phyloP scores from a whole-genome alignment of 2,888 invertebrate genomes.

The Creontiades dilutus region DNA sequence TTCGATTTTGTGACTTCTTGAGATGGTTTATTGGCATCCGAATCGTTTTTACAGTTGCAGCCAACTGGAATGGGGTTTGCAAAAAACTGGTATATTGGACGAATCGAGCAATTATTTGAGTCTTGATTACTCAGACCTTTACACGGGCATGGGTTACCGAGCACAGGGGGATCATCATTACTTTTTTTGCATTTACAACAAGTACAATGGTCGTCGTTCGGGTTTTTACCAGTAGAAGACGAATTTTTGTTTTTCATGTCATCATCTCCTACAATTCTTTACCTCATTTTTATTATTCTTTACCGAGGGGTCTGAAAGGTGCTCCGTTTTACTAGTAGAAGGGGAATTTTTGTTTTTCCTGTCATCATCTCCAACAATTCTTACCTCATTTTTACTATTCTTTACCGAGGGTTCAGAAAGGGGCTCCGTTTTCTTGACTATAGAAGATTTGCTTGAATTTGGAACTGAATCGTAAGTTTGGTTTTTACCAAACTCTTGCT shows the following conservation, averaged over 20 bases:
- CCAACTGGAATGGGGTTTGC: not conserved
- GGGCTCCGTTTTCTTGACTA: too few relatives aligned
- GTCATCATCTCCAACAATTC: too few relatives aligned
- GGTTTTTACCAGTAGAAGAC: not conserved
- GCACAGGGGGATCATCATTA: not conserved
- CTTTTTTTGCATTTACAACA: not conserved
- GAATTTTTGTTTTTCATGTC: not conserved
- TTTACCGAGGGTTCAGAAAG: not conserved
- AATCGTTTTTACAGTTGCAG: slow-evolving; percentile 17
- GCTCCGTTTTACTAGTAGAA: too few relatives aligned
- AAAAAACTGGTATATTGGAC: slow-evolving; percentile 59
- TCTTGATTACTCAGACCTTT: not conserved
- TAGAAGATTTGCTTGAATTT: too few relatives aligned
- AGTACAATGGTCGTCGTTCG: not conserved
- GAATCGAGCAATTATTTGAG: not conserved
- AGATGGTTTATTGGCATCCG: not conserved
- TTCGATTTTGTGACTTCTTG: not conserved
- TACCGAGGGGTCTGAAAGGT: not conserved
- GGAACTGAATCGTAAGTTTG: too few relatives aligned
- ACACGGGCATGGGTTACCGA: not conserved
- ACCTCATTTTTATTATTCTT: too few relatives aligned
- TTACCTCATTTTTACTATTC: too few relatives aligned
- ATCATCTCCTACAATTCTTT: not conserved
- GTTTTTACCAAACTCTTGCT: too few relatives aligned
- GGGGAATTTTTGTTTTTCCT: not conserved